Evolutionary conservation across 2,888 invertebrate species (phyloP).

Genomic region (Platynereis dumerilii): DNA sequence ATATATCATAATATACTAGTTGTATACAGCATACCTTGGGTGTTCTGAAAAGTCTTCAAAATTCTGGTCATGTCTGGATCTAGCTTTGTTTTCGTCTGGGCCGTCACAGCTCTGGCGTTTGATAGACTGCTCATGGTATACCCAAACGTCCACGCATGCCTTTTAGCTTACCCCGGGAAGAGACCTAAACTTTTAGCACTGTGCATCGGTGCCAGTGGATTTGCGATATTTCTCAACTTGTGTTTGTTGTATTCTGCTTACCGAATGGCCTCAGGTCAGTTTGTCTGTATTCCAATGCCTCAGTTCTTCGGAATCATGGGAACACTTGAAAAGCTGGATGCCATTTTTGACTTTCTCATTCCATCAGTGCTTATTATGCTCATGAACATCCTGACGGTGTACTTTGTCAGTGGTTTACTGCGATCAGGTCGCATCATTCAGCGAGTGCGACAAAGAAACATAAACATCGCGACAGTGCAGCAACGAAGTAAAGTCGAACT

Average conservation of each 20-base stretch:
- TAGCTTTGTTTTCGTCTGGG: neutral
- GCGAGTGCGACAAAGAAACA: too few relatives aligned
- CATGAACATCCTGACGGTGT: neutral
- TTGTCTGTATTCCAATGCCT: neutral
- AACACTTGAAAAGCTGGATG: neutral
- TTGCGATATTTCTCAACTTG: neutral
- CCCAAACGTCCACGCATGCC: too few relatives aligned
- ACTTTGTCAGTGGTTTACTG: neutral
- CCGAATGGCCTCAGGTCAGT: neutral
- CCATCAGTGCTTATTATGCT: neutral
- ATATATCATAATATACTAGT: too few relatives aligned
- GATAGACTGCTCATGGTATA: neutral
- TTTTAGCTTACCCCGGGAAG: too few relatives aligned
- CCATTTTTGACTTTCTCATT: neutral
- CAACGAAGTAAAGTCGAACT: neutral
- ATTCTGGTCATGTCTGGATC: neutral
- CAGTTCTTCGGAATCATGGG: neutral
- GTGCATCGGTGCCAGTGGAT: neutral
- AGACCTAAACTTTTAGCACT: too few relatives aligned
- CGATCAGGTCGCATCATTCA: too few relatives aligned
- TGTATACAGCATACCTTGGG: too few relatives aligned
- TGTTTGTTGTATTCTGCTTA: neutral
- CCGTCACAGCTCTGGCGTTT: neutral
- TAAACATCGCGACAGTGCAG: too few relatives aligned
- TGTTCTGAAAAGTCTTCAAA: too few relatives aligned